A percentile compares a stretch with the other conserved stretches of the same genome.
Evolutionary conservation across 2,888 invertebrate genomes (phyloP).

Genomic region (Stegophylla sp.): DNA sequence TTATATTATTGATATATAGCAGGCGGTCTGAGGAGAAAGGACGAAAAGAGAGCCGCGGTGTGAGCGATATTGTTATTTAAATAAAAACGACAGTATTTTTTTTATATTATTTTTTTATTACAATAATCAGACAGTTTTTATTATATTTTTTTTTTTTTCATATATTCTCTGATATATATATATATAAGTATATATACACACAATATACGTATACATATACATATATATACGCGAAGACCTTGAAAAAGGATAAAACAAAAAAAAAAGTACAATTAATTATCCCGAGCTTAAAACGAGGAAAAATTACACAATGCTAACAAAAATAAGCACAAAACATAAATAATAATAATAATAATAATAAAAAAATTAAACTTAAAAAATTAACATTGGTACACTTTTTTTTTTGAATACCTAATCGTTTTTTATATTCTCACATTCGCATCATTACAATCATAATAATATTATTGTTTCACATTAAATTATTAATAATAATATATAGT

Average conservation of each 20-base stretch:
- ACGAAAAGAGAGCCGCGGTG: not conserved
- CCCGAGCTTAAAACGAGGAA: slow-evolving; percentile 48
- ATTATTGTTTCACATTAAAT: slow-evolving; percentile 1
- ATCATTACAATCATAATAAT: no score
- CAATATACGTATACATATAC: not conserved
- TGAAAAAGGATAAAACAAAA: slow-evolving; percentile 31
- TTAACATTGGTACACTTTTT: slow-evolving; percentile 43
- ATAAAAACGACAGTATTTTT: slow-evolving; percentile 42
- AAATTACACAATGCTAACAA: slow-evolving; percentile 54
- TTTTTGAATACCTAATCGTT: not conserved
- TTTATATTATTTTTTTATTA: slow-evolving; percentile 14
- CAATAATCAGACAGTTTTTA: slow-evolving; percentile 58
- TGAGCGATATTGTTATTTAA: not conserved
- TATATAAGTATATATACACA: slow-evolving; percentile 11
- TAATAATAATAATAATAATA: not conserved
- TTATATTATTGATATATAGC: no score
- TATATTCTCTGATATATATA: slow-evolving; percentile 31
- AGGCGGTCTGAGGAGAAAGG: no score
- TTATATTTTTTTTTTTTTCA: slow-evolving; percentile 39
- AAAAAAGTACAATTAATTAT: slow-evolving; percentile 34
- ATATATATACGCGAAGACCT: slow-evolving; percentile 22
- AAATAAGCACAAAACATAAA: slow-evolving; percentile 24
- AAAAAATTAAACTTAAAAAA: slow-evolving; percentile 27
- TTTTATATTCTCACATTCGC: not conserved
- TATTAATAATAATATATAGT: no score